Percentiles rank a stretch among this genome's conserved stretches.
These are phyloP conservation scores for Pelosia muscerda DNA, from an alignment of 2,888 invertebrate species.

Conservation along the genomic window DNA sequence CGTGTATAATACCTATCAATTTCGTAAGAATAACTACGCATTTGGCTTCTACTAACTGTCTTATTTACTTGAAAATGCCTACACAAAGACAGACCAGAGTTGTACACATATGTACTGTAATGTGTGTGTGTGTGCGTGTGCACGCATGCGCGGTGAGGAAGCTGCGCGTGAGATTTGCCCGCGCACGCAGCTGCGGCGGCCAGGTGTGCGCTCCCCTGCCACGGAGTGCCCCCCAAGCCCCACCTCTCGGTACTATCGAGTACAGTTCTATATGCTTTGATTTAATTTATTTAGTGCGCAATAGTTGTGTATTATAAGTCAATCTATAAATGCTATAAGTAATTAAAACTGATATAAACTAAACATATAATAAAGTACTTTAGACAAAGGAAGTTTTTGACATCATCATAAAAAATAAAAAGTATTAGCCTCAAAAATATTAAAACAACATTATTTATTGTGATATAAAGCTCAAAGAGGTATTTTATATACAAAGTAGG, in stretches of 20 bases:
- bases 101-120: neutral
- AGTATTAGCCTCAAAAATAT: neutral
- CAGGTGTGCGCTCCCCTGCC: constrained; percentile 81
- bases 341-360: too few relatives aligned
- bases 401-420: neutral
- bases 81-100: constrained; percentile 29
- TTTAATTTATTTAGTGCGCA: constrained; percentile 25
- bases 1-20: neutral
- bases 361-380: neutral
- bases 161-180: constrained; percentile 86
- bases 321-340: too few relatives aligned
- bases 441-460: neutral
- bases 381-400: neutral
- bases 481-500: neutral
- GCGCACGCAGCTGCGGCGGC: constrained; percentile 83
- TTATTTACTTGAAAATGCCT: constrained; percentile 37
- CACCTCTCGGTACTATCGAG: constrained; percentile 67
- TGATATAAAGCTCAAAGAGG: neutral
- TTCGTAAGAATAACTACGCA: constrained; percentile 23
- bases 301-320: neutral
- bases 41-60: constrained; percentile 25
- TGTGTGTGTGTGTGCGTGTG: constrained; percentile 58
- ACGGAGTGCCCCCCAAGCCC: constrained; percentile 62
- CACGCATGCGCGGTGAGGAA: constrained; percentile 82
- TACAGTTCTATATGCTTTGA: constrained; percentile 38